A percentile compares a stretch with the other conserved stretches of the same genome.
Conservation (phyloP, 2,113 vertebrate species). For the Ochotona curzoniae region DNA sequence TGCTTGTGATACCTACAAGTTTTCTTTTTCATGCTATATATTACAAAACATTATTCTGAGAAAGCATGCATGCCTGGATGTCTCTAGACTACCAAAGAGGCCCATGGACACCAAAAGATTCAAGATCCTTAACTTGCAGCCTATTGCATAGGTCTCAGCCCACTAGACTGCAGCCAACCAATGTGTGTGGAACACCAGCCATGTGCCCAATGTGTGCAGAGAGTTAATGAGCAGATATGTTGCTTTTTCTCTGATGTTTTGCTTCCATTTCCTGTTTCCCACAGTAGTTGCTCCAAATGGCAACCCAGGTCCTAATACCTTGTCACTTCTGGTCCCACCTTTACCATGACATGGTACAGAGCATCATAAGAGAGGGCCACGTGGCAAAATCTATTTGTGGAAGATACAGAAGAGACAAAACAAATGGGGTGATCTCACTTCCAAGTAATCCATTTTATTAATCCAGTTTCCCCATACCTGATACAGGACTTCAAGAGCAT, state of each 20-base stretch:
- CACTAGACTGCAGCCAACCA: not conserved
- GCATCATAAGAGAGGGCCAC: not conserved
- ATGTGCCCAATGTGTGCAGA: rapidly evolving
- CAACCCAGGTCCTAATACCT: not conserved
- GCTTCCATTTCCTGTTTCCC: not conserved
- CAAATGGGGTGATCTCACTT: not conserved
- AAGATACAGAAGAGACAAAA: not conserved
- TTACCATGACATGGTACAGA: not conserved
- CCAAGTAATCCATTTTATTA: not conserved
- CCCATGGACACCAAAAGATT: not conserved
- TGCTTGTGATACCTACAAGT: not conserved
- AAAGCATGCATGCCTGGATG: not conserved
- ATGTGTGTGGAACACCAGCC: rapidly evolving
- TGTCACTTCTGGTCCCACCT: not conserved
- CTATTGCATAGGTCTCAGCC: not conserved
- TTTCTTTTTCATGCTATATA: not conserved
- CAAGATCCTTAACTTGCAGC: not conserved
- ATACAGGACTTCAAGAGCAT: not conserved
- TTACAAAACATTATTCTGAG: slow-evolving; percentile 4
- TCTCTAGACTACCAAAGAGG: not conserved
- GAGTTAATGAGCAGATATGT: rapidly evolving
- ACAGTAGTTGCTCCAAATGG: not conserved
- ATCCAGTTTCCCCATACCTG: not conserved
- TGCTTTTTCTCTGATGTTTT: not conserved
- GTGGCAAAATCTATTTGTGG: rapidly evolving